Percentiles rank a stretch among this genome's conserved stretches.
Conservation (phyloP, 2,797 vertebrate genomes). For the Rachycentron canadum region DNA sequence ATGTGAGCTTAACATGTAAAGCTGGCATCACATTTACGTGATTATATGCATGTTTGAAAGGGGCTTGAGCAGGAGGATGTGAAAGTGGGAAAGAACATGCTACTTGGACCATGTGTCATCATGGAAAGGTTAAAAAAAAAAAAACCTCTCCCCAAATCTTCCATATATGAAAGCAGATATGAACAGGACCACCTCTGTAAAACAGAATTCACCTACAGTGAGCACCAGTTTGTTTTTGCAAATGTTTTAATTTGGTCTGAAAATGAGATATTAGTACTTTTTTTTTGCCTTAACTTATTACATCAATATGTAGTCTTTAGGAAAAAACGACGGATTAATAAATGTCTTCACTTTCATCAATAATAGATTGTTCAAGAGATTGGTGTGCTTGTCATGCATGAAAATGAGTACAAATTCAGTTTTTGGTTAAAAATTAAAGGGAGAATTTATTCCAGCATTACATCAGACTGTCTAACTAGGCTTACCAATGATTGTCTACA, state of each 20-base stretch:
- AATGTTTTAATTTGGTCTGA: neutral
- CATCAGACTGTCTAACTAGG: conserved; percentile 70
- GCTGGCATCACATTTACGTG: conserved; percentile 18
- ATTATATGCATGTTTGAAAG: conserved; percentile 9
- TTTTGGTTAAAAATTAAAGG: conserved; percentile 66
- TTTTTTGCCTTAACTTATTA: conserved; percentile 8
- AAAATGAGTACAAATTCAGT: conserved; percentile 51
- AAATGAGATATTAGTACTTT: neutral
- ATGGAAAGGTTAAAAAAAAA: neutral
- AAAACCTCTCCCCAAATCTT: neutral
- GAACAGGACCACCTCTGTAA: neutral
- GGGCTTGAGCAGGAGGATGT: neutral
- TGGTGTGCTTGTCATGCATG: conserved; percentile 47
- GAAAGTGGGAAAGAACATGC: neutral
- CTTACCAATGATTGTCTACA: conserved; percentile 60
- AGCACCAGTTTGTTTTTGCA: neutral
- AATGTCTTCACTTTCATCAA: conserved; percentile 50
- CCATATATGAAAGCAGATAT: neutral
- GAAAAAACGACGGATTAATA: conserved; percentile 40
- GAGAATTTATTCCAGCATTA: conserved; percentile 55
- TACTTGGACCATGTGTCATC: neutral
- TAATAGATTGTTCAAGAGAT: conserved; percentile 54
- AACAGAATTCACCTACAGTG: neutral
- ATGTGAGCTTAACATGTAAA: conserved; percentile 7
- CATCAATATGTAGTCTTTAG: conserved; percentile 22